Evolutionary conservation across 2,888 invertebrate species (phyloP).

Genomic region (Tetragonula carbonaria): DNA sequence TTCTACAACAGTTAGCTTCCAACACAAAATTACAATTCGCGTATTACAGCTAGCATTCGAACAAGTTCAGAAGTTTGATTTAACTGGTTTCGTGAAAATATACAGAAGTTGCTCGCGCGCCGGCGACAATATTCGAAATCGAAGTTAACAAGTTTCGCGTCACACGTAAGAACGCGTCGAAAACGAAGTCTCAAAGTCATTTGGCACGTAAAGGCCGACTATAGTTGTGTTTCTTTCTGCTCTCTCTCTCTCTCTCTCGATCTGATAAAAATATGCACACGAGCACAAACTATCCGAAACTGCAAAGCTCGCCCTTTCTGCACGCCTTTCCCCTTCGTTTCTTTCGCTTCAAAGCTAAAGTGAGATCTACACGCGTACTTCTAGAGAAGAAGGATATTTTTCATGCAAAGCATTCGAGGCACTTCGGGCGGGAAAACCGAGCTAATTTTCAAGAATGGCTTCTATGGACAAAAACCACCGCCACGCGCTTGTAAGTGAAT

Average conservation of each 20-base stretch:
- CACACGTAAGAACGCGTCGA: neutral
- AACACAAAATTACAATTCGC: neutral
- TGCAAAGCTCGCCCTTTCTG: conserved; percentile 15
- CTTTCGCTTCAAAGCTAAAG: conserved; percentile 39
- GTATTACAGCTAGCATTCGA: too few species aligned
- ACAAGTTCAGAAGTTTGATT: neutral
- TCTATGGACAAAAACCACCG: conserved; percentile 29
- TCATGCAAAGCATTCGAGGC: conserved; percentile 50
- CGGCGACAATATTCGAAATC: neutral
- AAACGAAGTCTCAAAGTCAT: conserved; percentile 22
- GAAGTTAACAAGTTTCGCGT: neutral
- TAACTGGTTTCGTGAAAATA: neutral
- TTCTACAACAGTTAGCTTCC: too few species aligned
- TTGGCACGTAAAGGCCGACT: neutral
- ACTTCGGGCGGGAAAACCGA: conserved; percentile 29
- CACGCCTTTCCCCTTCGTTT: conserved; percentile 40
- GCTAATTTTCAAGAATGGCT: conserved; percentile 30
- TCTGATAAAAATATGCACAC: conserved; percentile 36
- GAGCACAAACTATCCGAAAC: conserved; percentile 18
- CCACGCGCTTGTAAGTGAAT: conserved; percentile 27
- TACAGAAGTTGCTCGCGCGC: neutral
- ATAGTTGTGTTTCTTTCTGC: neutral
- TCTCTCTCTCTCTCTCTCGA: too few species aligned
- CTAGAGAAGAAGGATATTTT: conserved; percentile 39
- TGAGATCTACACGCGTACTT: conserved; percentile 38